These are phyloP conservation scores for Onychostruthus taczanowskii DNA, from an alignment of 2,113 vertebrate genomes.

Conservation along the genomic window DNA sequence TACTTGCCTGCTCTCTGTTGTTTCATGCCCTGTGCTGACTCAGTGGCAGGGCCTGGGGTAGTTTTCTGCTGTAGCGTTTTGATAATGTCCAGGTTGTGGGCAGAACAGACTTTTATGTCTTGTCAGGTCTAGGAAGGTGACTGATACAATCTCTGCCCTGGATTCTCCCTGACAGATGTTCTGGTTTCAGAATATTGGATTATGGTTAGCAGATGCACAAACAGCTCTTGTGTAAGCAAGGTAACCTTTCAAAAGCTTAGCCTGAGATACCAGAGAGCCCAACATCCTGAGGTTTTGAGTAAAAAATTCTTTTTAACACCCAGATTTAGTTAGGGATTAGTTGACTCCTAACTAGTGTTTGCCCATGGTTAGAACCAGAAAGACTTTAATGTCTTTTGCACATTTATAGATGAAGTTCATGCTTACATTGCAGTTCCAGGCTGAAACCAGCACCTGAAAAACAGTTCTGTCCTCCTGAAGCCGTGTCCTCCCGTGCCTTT, in stretches of 20 bases:
- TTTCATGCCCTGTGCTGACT: background rate
- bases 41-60: background rate
- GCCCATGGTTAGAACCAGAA: background rate
- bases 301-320: background rate
- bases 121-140: background rate
- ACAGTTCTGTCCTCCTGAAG: background rate
- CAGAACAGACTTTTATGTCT: background rate
- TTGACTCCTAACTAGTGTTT: background rate
- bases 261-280: background rate
- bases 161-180: background rate
- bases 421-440: background rate
- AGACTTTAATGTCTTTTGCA: background rate
- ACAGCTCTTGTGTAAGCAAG: background rate
- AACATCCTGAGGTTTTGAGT: background rate
- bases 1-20: background rate
- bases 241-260: background rate
- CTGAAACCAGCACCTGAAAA: background rate
- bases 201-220: background rate
- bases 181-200: background rate
- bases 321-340: background rate
- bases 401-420: background rate
- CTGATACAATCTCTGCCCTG: background rate
- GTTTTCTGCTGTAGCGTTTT: background rate
- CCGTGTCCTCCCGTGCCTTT: fast-evolving
- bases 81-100: background rate